A percentile compares a stretch with the other conserved stretches of the same genome.
Evolutionary conservation across 2,888 invertebrate genomes (phyloP).

Genomic region (Synergus laeviventris): DNA sequence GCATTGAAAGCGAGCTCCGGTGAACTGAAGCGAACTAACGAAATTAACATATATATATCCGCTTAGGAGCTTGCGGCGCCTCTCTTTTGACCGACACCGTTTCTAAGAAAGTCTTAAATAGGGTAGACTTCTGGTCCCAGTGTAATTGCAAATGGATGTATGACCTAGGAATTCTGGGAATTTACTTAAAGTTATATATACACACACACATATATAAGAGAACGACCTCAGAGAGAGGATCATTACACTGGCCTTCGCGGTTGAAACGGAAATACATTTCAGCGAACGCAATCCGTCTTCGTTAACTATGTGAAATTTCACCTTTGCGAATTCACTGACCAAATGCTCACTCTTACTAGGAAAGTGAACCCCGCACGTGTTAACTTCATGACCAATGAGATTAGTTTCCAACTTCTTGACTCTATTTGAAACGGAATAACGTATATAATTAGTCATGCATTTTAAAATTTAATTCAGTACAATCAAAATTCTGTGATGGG

Average conservation of each 20-base stretch:
- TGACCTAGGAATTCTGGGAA: neutral
- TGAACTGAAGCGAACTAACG: too few relatives aligned
- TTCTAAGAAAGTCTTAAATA: too few relatives aligned
- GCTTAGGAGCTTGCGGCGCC: too few relatives aligned
- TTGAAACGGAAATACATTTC: conserved; percentile 8
- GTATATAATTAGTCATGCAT: neutral
- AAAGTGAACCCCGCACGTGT: neutral
- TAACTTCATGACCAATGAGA: conserved; percentile 45
- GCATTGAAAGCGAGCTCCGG: too few relatives aligned
- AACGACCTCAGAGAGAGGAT: neutral
- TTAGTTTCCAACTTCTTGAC: conserved; percentile 44
- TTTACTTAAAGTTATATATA: neutral
- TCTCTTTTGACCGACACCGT: too few relatives aligned
- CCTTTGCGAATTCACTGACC: conserved; percentile 12
- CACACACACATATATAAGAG: too few relatives aligned
- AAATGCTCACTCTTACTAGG: neutral
- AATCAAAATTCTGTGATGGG: too few relatives aligned
- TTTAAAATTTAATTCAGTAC: too few relatives aligned
- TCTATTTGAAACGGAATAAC: neutral
- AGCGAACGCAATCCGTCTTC: conserved; percentile 47
- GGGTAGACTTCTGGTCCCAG: too few relatives aligned
- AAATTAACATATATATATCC: too few relatives aligned
- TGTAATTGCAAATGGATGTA: neutral
- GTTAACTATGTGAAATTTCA: conserved; percentile 48
- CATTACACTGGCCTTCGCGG: conserved; percentile 2